Evolutionary conservation across 2,113 vertebrate genomes (phyloP).

Genomic region (Plecturocebus donacophilus): DNA sequence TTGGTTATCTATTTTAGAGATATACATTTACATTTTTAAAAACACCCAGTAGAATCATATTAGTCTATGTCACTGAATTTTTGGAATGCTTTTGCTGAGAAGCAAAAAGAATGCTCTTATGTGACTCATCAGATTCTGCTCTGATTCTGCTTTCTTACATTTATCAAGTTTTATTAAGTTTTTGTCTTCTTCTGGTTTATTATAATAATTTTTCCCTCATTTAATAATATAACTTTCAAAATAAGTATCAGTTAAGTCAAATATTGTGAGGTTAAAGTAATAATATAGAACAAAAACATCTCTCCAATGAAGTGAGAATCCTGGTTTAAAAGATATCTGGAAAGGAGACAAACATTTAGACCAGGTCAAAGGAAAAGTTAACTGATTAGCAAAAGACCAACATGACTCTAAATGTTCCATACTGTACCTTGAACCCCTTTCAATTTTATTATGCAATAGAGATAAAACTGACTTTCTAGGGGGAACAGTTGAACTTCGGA

Average conservation of each 20-base stretch:
- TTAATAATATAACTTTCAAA: background rate
- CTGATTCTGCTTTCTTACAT: background rate
- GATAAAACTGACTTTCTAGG: background rate
- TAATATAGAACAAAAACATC: background rate
- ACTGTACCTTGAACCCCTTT: background rate
- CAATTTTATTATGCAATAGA: background rate
- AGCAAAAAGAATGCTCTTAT: background rate
- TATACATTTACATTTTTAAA: slow-evolving; percentile 28
- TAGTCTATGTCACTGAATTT: background rate
- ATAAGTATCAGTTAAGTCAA: background rate
- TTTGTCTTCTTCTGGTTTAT: background rate
- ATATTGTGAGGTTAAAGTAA: background rate
- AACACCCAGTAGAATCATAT: background rate
- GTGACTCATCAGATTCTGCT: background rate
- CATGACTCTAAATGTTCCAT: background rate
- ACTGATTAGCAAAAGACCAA: no score
- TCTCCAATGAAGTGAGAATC: background rate
- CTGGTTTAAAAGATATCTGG: background rate
- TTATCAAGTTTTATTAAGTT: slow-evolving; percentile 3
- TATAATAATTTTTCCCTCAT: background rate
- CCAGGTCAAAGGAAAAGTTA: no score
- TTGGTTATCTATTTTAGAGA: slow-evolving; percentile 19
- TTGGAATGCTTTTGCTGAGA: background rate
- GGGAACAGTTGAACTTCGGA: background rate
- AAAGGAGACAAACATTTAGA: background rate